These are phyloP conservation scores for Nipponia nippon DNA, from an alignment of 2,113 vertebrate species.

Conservation along the genomic window DNA sequence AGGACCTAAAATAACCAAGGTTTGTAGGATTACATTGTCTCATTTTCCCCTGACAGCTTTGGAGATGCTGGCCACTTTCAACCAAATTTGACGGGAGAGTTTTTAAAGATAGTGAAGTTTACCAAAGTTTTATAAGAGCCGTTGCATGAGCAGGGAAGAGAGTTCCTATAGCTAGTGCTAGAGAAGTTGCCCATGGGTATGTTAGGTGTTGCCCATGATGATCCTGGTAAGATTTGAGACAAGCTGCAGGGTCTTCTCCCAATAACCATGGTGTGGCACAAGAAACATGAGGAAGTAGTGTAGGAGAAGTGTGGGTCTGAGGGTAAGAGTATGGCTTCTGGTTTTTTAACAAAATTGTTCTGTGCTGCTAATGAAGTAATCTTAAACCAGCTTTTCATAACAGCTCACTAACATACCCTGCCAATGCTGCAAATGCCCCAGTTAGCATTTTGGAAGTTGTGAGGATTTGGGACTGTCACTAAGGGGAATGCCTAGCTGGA, in stretches of 20 bases:
- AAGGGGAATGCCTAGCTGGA: neutral
- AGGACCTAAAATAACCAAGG: neutral
- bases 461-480: neutral
- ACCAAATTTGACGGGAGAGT: neutral
- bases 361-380: neutral
- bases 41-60: neutral
- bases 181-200: neutral
- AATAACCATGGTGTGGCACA: neutral
- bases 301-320: neutral
- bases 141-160: neutral
- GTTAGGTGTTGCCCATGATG: neutral
- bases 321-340: neutral
- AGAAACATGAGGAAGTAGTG: neutral
- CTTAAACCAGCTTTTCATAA: neutral
- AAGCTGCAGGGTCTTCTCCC: neutral
- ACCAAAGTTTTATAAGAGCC: rapidly evolving
- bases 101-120: neutral
- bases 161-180: neutral
- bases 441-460: neutral
- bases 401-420: neutral
- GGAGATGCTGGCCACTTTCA: neutral
- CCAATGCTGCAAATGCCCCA: neutral
- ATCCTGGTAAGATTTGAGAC: neutral
- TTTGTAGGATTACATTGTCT: neutral
- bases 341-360: neutral